Conservation (phyloP, 2,888 invertebrate genomes). For the Lochmaea capreae region DNA sequence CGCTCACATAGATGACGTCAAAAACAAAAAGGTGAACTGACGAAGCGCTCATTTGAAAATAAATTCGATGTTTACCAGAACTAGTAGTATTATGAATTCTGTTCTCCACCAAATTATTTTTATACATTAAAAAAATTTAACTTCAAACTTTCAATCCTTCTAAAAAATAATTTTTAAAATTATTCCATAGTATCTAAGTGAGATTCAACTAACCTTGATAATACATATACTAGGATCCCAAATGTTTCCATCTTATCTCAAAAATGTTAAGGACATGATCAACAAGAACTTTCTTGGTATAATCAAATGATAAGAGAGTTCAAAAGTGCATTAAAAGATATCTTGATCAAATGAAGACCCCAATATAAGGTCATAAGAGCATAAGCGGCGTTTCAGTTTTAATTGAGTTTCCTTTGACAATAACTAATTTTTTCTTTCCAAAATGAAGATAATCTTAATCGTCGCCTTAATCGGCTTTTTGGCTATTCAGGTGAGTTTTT, state of each 20-base stretch:
- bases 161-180: too few relatives aligned
- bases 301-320: slow-evolving; percentile 36
- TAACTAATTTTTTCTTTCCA: slow-evolving; percentile 22
- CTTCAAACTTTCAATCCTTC: too few relatives aligned
- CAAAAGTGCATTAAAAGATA: slow-evolving; percentile 29
- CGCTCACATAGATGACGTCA: too few relatives aligned
- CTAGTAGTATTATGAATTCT: too few relatives aligned
- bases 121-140: too few relatives aligned
- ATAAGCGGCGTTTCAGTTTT: slow-evolving; percentile 27
- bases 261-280: neutral
- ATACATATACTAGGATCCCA: neutral
- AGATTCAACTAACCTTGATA: neutral
- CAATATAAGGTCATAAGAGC: slow-evolving; percentile 33
- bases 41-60: too few relatives aligned
- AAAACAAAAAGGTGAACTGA: too few relatives aligned
- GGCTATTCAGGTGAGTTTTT: slow-evolving; percentile 52
- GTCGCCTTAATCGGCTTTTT: slow-evolving; percentile 49
- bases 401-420: slow-evolving; percentile 17
- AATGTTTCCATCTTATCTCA: neutral
- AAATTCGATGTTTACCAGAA: too few relatives aligned
- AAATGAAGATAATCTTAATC: slow-evolving; percentile 51
- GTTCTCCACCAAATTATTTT: too few relatives aligned
- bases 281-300: slow-evolving; percentile 14
- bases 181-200: too few relatives aligned
- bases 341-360: neutral